phyloP scores from a whole-genome alignment of 2,888 invertebrate species.

The Choristoneura rosaceana region DNA sequence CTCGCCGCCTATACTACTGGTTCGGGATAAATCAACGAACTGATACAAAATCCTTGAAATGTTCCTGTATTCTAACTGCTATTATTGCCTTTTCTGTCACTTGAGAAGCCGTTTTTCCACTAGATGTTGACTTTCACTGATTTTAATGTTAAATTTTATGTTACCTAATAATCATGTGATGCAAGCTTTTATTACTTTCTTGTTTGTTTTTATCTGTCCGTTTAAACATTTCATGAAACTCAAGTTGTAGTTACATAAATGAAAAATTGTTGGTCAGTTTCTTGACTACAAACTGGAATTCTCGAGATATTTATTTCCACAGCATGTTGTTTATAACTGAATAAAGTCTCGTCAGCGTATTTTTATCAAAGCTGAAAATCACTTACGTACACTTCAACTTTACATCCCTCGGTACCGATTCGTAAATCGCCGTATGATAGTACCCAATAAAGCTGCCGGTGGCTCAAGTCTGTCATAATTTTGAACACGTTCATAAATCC shows the following conservation, averaged over 20 bases:
- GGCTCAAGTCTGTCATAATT: slow-evolving; percentile 76
- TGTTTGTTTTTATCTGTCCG: too few species aligned
- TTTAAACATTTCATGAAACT: not conserved
- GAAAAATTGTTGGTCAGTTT: too few species aligned
- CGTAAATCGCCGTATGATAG: slow-evolving; percentile 68
- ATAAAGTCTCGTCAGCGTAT: not conserved
- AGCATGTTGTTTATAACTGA: too few species aligned
- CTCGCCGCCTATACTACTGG: slow-evolving; percentile 3
- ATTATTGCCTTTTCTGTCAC: not conserved
- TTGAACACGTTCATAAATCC: slow-evolving; percentile 83
- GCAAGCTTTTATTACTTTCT: too few species aligned
- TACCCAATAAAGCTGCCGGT: slow-evolving; percentile 79
- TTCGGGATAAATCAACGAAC: slow-evolving; percentile 12
- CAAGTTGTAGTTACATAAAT: too few species aligned
- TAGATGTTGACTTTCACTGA: not conserved
- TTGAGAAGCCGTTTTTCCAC: not conserved
- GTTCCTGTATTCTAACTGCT: not conserved
- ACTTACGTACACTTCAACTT: not conserved
- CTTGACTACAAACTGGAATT: too few species aligned
- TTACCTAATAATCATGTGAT: not conserved
- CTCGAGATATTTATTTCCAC: not conserved
- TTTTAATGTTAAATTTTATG: not conserved
- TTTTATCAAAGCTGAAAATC: not conserved
- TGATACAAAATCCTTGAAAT: not conserved
- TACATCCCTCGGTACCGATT: slow-evolving; percentile 2